Evolutionary conservation across 2,113 vertebrate genomes (phyloP).

Genomic region (Tylochromis polylepis): DNA sequence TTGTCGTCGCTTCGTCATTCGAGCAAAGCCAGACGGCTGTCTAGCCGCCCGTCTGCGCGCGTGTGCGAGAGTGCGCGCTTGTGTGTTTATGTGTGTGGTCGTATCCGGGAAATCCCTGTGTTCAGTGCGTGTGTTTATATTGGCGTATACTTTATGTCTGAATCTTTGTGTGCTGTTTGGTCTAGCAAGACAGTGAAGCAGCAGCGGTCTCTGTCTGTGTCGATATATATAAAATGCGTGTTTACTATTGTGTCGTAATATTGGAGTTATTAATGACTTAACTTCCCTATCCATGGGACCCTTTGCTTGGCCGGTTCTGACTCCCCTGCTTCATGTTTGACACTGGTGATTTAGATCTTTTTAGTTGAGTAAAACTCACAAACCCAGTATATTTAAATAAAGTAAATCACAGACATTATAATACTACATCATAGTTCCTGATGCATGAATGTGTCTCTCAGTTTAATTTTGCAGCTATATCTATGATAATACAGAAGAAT

Average conservation of each 20-base stretch:
- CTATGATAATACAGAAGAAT: neutral
- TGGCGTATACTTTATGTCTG: neutral
- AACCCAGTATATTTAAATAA: neutral
- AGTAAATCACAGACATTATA: neutral
- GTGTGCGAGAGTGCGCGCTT: neutral
- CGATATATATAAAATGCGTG: no score
- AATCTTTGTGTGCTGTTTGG: neutral
- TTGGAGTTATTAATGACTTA: neutral
- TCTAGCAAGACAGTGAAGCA: neutral
- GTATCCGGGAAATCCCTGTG: conserved; percentile 36
- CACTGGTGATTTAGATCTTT: neutral
- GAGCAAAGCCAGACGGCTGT: conserved; percentile 52
- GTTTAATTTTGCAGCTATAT: neutral
- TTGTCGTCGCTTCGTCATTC: conserved; percentile 46
- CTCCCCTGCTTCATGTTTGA: neutral
- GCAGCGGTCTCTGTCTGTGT: neutral
- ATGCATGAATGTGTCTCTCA: neutral
- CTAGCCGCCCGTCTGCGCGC: conserved; percentile 18
- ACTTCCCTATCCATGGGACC: neutral
- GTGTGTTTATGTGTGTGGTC: neutral
- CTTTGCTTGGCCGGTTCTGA: neutral
- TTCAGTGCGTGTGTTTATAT: neutral
- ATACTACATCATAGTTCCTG: neutral
- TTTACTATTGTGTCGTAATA: neutral
- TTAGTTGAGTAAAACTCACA: neutral